Evolutionary conservation across 2,888 invertebrate species (phyloP), one percentile per base, ranked within the genome.

Genomic region (Steinernema scapterisci): DNA sequence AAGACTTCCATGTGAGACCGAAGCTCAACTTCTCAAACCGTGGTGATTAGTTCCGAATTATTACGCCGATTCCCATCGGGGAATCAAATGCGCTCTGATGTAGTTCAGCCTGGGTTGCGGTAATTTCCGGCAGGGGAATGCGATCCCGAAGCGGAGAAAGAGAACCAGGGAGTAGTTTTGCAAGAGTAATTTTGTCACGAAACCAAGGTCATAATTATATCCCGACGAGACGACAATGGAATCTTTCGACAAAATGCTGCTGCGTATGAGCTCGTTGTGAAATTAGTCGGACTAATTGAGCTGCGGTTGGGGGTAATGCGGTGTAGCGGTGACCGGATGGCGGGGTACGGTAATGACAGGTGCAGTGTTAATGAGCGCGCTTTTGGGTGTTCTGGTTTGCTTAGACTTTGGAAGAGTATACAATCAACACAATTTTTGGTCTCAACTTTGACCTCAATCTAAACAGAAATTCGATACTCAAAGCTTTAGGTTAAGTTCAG

Each of bases 31-130:
- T 48, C 48, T 48, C 19, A 48, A 48, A 16, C n/a, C 48, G 48
- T 31, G 31, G 31, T 63, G 63, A 63, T 63, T 63, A 63, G 63
- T 38, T 63, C 38, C 63, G 63, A 63, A 63, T 63, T 63, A 63
- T 63, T 63, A 63, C 16, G 63, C 16, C 63, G 63, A 63, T 38
- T 27, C 63, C 63, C 63, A 31, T 63, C 31, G 63, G 63, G 63
- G 25, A 38, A 63, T 63, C 63, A 63, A 38, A 38, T 38, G 9
- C 38, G 9, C 38, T 3, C 3, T 9, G 38, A 3, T 38, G 5
- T 38, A 3, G 38, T 38, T n/a, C n/a, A 9, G 38, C 9, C 38
- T 9, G 38, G 38, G 27, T 16, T 63, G 63, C 31, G 25, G 63
- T 63, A 63, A 63, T 63, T 63, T 63, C 16, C 31, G 63, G 21